Evolutionary conservation across 2,888 invertebrate genomes (phyloP).

Genomic region (Drosophila vallismaia): DNA sequence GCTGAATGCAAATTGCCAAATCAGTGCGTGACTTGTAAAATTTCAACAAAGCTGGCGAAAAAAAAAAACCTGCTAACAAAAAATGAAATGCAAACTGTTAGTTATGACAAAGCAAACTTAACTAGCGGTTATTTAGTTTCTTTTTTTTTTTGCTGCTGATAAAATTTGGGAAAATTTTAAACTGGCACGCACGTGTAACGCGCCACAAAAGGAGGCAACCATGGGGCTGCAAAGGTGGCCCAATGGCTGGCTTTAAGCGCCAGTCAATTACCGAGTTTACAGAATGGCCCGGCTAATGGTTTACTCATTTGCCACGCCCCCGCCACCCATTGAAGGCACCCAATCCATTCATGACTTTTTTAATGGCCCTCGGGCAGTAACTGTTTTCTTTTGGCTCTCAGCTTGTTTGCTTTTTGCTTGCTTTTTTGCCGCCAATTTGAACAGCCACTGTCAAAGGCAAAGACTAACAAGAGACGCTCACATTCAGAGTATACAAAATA

Average conservation of each 20-base stretch:
- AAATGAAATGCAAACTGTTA: constrained; percentile 43
- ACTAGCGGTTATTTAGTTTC: constrained; percentile 40
- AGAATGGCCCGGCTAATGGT: constrained; percentile 55
- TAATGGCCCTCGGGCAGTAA: constrained; percentile 33
- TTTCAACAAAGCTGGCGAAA: constrained; percentile 34
- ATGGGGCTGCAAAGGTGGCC: constrained; percentile 19
- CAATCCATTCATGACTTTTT: constrained; percentile 35
- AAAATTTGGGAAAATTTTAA: constrained; percentile 21
- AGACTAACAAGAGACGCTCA: constrained; percentile 52
- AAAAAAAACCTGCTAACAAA: constrained; percentile 29
- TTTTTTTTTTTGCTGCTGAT: constrained; percentile 9
- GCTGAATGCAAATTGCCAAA: constrained; percentile 71
- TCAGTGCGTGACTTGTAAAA: constrained; percentile 72
- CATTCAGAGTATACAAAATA: not conserved
- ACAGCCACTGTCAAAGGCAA: constrained; percentile 63
- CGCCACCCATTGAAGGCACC: constrained; percentile 7
- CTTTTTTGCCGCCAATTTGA: constrained; percentile 37
- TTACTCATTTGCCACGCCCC: constrained; percentile 50
- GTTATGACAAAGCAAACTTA: constrained; percentile 58
- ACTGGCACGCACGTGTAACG: constrained; percentile 59
- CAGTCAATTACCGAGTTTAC: constrained; percentile 44
- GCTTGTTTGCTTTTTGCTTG: constrained; percentile 4
- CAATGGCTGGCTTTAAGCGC: constrained; percentile 37
- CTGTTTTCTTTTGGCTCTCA: constrained; percentile 14
- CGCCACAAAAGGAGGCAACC: constrained; percentile 45